Evolutionary conservation across 2,113 vertebrate genomes (phyloP).

Genomic region (Terrapene triunguis): DNA sequence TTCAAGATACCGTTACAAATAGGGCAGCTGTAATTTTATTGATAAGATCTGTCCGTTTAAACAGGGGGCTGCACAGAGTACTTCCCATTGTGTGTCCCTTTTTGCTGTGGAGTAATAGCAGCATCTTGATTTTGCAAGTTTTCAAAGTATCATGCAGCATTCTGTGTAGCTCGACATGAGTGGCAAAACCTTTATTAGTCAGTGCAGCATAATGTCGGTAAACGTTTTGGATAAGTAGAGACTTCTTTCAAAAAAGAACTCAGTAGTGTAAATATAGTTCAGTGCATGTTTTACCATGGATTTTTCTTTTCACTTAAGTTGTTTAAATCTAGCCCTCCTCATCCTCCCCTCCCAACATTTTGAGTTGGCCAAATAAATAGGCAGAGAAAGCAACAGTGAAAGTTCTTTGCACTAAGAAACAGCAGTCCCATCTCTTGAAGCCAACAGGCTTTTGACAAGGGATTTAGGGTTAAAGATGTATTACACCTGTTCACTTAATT

Average conservation of each 20-base stretch:
- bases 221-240: slow-evolving; percentile 29
- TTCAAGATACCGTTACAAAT: not conserved
- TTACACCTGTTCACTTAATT: not conserved
- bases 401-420: not conserved
- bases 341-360: slow-evolving; percentile 4
- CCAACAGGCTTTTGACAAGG: not conserved
- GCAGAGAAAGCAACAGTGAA: not conserved
- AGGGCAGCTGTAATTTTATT: fast-evolving
- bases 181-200: not conserved
- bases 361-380: slow-evolving; percentile 8
- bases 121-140: not conserved
- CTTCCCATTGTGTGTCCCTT: fast-evolving
- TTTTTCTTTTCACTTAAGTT: slow-evolving; percentile 33
- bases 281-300: fast-evolving
- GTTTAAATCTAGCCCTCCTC: slow-evolving; percentile 24
- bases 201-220: not conserved
- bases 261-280: not conserved
- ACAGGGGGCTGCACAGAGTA: not conserved
- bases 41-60: not conserved
- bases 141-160: fast-evolving
- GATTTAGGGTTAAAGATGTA: not conserved
- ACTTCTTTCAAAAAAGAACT: not conserved
- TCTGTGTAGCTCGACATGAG: fast-evolving
- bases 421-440: not conserved
- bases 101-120: fast-evolving